Percentiles rank a stretch among this genome's conserved stretches.
These are phyloP conservation scores for Clepsis dumicolana DNA, from an alignment of 2,888 invertebrate species.

Conservation along the genomic window DNA sequence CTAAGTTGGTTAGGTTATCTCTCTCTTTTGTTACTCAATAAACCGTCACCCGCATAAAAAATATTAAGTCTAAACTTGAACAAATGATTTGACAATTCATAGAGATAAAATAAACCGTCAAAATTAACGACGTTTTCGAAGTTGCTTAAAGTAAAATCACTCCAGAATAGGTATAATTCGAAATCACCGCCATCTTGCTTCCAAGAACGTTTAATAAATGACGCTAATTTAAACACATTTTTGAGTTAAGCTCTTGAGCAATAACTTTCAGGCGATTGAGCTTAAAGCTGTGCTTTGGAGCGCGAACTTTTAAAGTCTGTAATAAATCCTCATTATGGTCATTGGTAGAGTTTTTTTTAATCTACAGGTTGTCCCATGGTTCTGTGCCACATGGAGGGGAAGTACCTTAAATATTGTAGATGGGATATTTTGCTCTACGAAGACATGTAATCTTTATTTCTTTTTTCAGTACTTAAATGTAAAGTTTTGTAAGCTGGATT, in stretches of 20 bases:
- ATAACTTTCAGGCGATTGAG: conserved; percentile 28
- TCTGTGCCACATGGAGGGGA: too few species aligned
- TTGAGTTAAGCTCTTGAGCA: conserved; percentile 11
- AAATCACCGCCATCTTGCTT: conserved; percentile 3
- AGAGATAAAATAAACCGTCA: neutral
- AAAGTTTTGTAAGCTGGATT: too few species aligned
- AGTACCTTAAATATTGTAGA: too few species aligned
- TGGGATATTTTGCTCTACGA: too few species aligned
- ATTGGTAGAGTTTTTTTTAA: neutral
- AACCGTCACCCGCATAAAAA: too few species aligned
- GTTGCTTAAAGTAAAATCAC: neutral
- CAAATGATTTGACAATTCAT: too few species aligned
- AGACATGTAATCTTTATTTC: too few species aligned
- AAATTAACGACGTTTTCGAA: neutral
- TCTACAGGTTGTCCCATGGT: too few species aligned
- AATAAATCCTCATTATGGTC: conserved; percentile 22
- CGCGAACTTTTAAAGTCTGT: conserved; percentile 15
- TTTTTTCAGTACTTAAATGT: too few species aligned
- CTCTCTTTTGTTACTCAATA: too few species aligned
- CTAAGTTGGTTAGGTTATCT: too few species aligned
- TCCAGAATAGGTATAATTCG: neutral
- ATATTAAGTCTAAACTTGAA: too few species aligned
- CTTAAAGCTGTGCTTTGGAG: conserved; percentile 10
- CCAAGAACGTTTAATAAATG: neutral
- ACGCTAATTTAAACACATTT: conserved; percentile 18